Evolutionary conservation across 2,113 vertebrate species (phyloP).

Genomic region (Pachypanchax playfairii): DNA sequence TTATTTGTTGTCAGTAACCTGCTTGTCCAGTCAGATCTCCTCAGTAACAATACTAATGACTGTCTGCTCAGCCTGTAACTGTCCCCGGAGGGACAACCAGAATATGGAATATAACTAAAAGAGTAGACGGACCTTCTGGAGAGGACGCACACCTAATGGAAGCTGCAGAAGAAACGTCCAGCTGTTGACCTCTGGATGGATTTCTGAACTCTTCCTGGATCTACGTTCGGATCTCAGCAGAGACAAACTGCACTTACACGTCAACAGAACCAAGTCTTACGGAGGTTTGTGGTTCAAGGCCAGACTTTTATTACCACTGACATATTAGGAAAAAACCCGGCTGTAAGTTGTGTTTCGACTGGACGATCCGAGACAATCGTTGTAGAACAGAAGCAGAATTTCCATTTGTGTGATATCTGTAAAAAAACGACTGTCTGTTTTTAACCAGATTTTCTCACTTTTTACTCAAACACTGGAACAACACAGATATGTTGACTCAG

Average conservation of each 20-base stretch:
- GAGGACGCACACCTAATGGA: conserved; percentile 15
- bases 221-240: conserved; percentile 55
- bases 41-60: conserved; percentile 76
- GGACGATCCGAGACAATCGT: conserved; percentile 35
- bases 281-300: conserved; percentile 26
- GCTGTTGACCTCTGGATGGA: conserved; percentile 52
- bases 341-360: conserved; percentile 18
- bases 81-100: conserved; percentile 27
- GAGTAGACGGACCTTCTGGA: conserved; percentile 37
- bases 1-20: conserved; percentile 69
- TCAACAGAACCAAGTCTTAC: conserved; percentile 14
- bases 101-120: conserved; percentile 28
- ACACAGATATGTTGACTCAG: conserved; percentile 17
- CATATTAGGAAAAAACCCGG: conserved; percentile 26
- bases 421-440: conserved; percentile 39
- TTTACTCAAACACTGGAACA: conserved; percentile 80
- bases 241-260: conserved; percentile 51
- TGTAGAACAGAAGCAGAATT: conserved; percentile 13
- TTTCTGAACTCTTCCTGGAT: conserved; percentile 46
- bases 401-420: conserved; percentile 38
- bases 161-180: conserved; percentile 17
- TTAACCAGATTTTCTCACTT: conserved; percentile 68
- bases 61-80: conserved; percentile 64
- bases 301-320: conserved; percentile 18
- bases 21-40: conserved; percentile 59